phyloP scores from a whole-genome alignment of 2,797 vertebrate species.

The Lithobates pipiens region DNA sequence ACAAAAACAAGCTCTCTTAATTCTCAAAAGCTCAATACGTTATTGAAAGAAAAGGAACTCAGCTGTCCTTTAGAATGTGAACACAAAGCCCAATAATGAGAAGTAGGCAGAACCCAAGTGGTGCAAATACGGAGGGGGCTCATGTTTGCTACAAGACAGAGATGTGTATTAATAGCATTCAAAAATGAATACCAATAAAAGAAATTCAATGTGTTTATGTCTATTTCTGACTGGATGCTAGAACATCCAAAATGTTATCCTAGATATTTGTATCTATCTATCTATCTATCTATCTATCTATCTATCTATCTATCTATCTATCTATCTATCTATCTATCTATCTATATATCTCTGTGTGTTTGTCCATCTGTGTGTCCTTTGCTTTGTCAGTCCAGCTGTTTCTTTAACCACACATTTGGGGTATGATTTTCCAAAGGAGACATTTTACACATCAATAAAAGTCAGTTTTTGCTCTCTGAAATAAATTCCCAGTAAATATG shows the following conservation, averaged over 20 bases:
- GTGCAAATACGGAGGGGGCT: conserved; percentile 22
- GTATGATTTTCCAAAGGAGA: too few relatives aligned
- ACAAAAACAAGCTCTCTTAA: conserved; percentile 36
- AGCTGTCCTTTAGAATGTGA: conserved; percentile 56
- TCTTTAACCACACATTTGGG: too few relatives aligned
- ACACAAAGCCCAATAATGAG: conserved; percentile 54
- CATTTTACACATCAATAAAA: too few relatives aligned
- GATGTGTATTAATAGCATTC: conserved; percentile 41
- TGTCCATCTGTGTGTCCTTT: too few relatives aligned
- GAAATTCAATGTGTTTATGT: conserved; percentile 2
- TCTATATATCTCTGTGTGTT: too few relatives aligned
- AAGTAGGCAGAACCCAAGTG: conserved; percentile 38
- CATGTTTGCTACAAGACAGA: conserved; percentile 20
- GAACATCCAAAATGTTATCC: not conserved
- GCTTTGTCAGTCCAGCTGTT: too few relatives aligned
- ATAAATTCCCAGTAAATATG: too few relatives aligned
- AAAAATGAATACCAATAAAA: conserved; percentile 25
- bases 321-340: too few relatives aligned
- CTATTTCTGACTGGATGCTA: not conserved
- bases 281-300: too few relatives aligned
- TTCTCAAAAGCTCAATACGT: conserved; percentile 44
- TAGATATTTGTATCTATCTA: not conserved
- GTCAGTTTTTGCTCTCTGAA: too few relatives aligned
- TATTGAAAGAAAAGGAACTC: conserved; percentile 52
- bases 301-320: not conserved